Percentiles rank a stretch among this genome's conserved stretches.
phyloP scores from a whole-genome alignment of 2,113 vertebrate genomes.

The Equus przewalskii region DNA sequence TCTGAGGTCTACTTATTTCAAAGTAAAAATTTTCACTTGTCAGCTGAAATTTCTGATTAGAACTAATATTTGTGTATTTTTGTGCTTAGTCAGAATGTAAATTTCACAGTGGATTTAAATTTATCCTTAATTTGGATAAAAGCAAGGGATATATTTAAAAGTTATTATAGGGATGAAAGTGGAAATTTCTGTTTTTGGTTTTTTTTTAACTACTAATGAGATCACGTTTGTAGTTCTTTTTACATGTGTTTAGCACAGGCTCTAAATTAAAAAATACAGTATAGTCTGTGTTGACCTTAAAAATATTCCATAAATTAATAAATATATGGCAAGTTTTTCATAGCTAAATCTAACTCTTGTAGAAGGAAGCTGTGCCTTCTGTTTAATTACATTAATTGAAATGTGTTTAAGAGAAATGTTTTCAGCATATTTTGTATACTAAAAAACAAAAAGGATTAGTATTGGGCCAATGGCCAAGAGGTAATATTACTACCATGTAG shows the following conservation, averaged over 20 bases:
- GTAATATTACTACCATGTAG: constrained; percentile 81
- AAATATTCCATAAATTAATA: constrained; percentile 50
- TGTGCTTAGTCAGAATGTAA: constrained; percentile 47
- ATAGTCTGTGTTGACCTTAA: constrained; percentile 36
- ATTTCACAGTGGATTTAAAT: constrained; percentile 53
- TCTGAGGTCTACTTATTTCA: constrained; percentile 39
- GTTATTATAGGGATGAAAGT: constrained; percentile 31
- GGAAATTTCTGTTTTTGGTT: constrained; percentile 15
- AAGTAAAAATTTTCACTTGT: constrained; percentile 55
- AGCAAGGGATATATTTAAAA: constrained; percentile 46
- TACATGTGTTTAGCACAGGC: constrained; percentile 3
- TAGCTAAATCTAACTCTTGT: constrained; percentile 65
- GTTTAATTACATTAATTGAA: constrained; percentile 81
- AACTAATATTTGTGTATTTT: constrained; percentile 56
- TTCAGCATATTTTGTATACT: constrained; percentile 81
- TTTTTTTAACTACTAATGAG: background rate
- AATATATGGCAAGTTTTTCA: constrained; percentile 67
- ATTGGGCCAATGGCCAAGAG: constrained; percentile 80
- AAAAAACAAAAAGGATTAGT: constrained; percentile 74
- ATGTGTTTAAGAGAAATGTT: constrained; percentile 80
- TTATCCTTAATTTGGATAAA: constrained; percentile 57
- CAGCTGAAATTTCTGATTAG: constrained; percentile 60
- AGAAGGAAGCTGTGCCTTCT: constrained; percentile 78
- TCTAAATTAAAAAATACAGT: constrained; percentile 43
- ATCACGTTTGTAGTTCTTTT: constrained; percentile 53